Base-by-base conservation (phyloP, 2,888 invertebrate genomes). In the Baccha elongata region DNA sequence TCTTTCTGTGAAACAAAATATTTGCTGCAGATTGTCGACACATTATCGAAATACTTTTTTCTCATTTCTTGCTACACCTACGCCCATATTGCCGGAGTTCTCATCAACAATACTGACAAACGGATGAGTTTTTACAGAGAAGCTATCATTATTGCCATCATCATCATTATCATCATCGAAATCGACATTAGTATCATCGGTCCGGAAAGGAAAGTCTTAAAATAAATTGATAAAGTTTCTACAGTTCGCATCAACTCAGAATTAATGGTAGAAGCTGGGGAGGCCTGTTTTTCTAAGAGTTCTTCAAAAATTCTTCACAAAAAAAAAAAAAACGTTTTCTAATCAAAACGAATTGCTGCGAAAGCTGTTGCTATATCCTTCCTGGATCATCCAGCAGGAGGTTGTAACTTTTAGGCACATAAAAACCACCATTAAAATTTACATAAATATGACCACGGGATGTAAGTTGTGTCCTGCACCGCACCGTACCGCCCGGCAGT, bases 151-250 rank as follows among this genome's bases (percentile, higher is more conserved):
- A 67, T 42, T 40, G 32, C 65, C 67, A 68, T 68, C 62, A 79
- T 62, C 62, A 65, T 72, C 58, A 52, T 62, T 42, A 53, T 53
- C 48, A 48, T 48, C 48, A 71, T 32, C 29, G 29, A 32, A 32
- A 32, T 32, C 29, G 29, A 32, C 29, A 26, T 32, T 65, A 52
- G 50, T 42, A 53, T 53, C 48, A 48, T 48, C 48, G 58, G 52
- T 35, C 11, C 44, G 44, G 23, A 67, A 62, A 53, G 40, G 67
- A 62, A 69, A 35, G 67, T 72, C 76, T 76, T 76, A 62, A 76
- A 76, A 76, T 68, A 73, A 81, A 71, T 81, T 71, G 72, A 68
- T 52, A 72, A 76, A 68, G 68, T 73, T 73, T 81, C 50, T 35
- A 40, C 50, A 44, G 23, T 35, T 48, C 76, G 69, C 76, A 67